Evolutionary conservation across 2,888 invertebrate species (phyloP).

Genomic region (Drosophila subquinaria): DNA sequence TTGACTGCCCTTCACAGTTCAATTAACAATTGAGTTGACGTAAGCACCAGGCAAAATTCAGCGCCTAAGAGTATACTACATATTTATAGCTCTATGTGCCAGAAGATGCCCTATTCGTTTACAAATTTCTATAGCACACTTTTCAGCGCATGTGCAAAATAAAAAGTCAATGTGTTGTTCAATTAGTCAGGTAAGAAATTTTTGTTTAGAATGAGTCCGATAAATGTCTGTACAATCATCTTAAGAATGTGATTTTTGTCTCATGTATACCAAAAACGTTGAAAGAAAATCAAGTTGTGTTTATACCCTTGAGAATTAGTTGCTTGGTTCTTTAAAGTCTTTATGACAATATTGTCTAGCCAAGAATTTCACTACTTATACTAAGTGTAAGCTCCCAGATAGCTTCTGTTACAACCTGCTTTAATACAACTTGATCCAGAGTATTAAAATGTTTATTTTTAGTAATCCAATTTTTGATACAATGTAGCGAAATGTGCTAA

Average conservation of each 20-base stretch:
- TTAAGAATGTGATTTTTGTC: constrained; percentile 6
- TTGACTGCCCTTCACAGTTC: no score
- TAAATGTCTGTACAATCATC: background rate
- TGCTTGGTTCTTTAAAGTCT: background rate
- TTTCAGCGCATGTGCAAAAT: background rate
- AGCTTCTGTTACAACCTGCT: no score
- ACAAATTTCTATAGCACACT: background rate
- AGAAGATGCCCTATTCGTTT: background rate
- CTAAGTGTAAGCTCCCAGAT: background rate
- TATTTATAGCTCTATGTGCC: background rate
- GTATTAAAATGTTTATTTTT: background rate
- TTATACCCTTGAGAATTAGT: background rate
- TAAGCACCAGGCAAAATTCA: background rate
- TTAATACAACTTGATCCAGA: background rate
- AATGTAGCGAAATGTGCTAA: constrained; percentile 13
- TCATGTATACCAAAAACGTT: background rate
- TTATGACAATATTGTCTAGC: background rate
- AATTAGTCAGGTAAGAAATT: background rate
- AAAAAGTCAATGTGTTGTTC: background rate
- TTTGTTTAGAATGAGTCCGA: background rate
- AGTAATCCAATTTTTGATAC: constrained; percentile 4
- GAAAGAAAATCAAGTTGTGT: background rate
- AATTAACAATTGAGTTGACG: no score
- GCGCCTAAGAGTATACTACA: background rate
- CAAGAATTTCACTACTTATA: background rate